Conservation (phyloP, 1,140 invertebrate genomes). For the Brachionus asplanchnoidis region DNA sequence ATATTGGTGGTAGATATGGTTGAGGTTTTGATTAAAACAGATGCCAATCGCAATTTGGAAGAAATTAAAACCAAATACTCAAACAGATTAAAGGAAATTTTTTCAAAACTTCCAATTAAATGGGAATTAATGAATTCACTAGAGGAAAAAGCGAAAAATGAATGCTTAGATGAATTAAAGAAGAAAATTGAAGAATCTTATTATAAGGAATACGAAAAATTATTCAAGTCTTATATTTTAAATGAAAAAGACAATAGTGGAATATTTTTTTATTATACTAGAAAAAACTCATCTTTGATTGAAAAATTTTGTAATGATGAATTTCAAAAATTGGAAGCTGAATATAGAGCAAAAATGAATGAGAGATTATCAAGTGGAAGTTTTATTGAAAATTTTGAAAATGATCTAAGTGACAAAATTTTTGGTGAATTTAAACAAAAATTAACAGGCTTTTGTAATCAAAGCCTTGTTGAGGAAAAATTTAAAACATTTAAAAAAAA, state of each 20-base stretch:
- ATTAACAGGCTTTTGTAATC: neutral
- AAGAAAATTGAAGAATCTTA: too few species aligned
- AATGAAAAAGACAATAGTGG: neutral
- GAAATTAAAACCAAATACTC: neutral
- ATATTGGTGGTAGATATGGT: neutral
- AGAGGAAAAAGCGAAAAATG: neutral
- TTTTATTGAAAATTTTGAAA: neutral
- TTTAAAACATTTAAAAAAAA: neutral
- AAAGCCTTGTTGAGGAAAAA: neutral
- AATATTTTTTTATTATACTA: neutral
- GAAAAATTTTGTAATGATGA: neutral
- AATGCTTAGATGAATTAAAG: neutral
- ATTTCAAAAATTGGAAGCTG: neutral
- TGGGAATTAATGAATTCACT: neutral
- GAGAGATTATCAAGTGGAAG: neutral
- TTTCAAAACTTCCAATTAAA: neutral
- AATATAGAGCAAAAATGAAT: neutral
- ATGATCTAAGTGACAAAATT: neutral
- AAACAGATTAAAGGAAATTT: neutral
- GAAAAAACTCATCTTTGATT: neutral
- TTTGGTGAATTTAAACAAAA: neutral
- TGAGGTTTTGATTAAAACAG: neutral
- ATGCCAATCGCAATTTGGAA: neutral
- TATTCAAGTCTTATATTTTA: neutral
- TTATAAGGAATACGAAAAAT: neutral